phyloP scores from a whole-genome alignment of 2,113 vertebrate species.

The Myotis yumanensis region DNA sequence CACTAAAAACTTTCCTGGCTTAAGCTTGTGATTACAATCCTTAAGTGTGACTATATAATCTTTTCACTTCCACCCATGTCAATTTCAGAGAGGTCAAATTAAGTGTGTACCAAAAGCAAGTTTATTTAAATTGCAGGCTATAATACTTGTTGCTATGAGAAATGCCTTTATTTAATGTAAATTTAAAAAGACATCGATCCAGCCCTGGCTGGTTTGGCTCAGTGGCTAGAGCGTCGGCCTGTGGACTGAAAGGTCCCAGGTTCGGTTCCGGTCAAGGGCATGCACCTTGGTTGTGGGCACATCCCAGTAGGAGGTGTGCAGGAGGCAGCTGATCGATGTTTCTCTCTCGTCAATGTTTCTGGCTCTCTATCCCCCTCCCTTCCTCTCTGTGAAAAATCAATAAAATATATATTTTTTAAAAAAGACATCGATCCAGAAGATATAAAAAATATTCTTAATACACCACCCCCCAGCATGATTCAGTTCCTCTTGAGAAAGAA shows the following conservation, averaged over 20 bases:
- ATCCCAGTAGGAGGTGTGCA: too few species aligned
- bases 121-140: conserved; percentile 1
- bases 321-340: too few species aligned
- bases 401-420: not conserved
- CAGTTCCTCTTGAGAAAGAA: not conserved
- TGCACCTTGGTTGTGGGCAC: too few species aligned
- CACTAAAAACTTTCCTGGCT: not conserved
- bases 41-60: not conserved
- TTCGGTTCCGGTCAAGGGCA: too few species aligned
- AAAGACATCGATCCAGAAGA: not conserved
- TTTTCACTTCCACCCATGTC: not conserved
- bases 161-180: not conserved
- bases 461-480: not conserved
- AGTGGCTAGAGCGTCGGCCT: too few species aligned
- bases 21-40: conserved; percentile 6
- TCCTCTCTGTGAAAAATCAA: too few species aligned
- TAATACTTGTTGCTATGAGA: conserved; percentile 1
- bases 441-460: not conserved
- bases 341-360: too few species aligned
- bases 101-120: not conserved
- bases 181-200: not conserved
- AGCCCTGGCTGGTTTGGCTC: not conserved
- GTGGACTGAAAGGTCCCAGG: too few species aligned
- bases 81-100: not conserved
- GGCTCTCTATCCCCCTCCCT: too few species aligned